A percentile compares a stretch with the other conserved stretches of the same genome.
Evolutionary conservation across 2,113 vertebrate genomes (phyloP).

Genomic region (Ellobius talpinus): DNA sequence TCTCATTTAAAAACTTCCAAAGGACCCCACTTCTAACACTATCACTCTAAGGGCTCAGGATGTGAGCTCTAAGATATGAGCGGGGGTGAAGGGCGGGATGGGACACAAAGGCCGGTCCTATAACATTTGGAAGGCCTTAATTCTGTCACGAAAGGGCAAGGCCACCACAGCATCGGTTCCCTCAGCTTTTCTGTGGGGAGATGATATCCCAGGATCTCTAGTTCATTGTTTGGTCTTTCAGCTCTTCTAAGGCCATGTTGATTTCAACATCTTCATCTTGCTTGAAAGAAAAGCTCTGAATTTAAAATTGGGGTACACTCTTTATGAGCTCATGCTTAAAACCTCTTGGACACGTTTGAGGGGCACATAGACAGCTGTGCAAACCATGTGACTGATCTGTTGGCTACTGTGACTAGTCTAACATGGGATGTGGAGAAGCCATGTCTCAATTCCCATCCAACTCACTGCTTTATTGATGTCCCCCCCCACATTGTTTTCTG

Average conservation of each 20-base stretch:
- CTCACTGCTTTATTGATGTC: background rate
- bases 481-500: background rate
- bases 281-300: background rate
- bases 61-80: background rate
- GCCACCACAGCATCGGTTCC: rapidly evolving
- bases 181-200: background rate
- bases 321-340: background rate
- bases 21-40: background rate
- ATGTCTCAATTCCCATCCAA: background rate
- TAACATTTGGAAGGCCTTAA: background rate
- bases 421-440: background rate
- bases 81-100: background rate
- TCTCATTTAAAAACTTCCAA: background rate
- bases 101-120: too few species aligned
- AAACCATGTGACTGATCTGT: background rate
- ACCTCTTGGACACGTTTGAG: background rate
- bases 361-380: background rate
- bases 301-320: background rate
- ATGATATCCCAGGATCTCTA: background rate
- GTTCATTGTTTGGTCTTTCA: background rate
- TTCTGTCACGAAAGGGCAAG: background rate
- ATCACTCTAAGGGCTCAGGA: background rate
- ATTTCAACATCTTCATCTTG: background rate
- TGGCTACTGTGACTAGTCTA: background rate
- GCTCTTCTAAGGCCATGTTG: background rate